Evolutionary conservation across 2,888 invertebrate species (phyloP), one percentile per base, ranked within the genome.

Genomic region (Drosophila anomelani): DNA sequence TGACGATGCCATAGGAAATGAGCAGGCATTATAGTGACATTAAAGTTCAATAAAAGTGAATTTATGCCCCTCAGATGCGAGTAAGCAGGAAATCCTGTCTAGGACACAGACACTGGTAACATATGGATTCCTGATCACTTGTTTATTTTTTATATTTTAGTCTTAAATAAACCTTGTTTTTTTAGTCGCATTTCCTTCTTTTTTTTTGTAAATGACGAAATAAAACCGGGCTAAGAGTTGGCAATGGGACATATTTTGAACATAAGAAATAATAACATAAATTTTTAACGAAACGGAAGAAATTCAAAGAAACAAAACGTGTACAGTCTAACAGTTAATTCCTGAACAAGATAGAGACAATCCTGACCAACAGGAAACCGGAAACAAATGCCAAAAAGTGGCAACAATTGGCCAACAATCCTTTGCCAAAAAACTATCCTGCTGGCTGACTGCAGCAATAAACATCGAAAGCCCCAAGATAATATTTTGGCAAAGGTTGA

Each of bases 41-140:
- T 85, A 87, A 83, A 87, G 85, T 62, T 75, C 71, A 71, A 77
- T 84, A 81, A 75, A 79, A 70, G 62, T 44, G 68, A 74, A 85
- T 82, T 77, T 82, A 82, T 86, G 63, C 43, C 3, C 17, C 62
- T 13, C 61, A 38, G 46, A 54, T 38, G 60, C 49, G 54, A 51
- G 38, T 51, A 20, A 55, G 34, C 43, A 41, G 59, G 74, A 56
- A 36, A 46, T 51, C 46, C 70, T 68, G 70, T 76, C 56, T 60
- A 60, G 47, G 23, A 47, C 54, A 71, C 58, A 41, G 13, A 23
- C 8, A 47, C 20, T 23, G 8, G 44, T 15, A 44, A 36, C 26
- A 56, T 44, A 57, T 20, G 13, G 34, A 13, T 0, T 7, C 13
- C 59, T 85, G 78, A 83, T 85, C 85, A 76, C 80, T 81, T 81